Evolutionary conservation across 2,888 invertebrate genomes (phyloP), one percentile per base, ranked within the genome.

Genomic region (Caenorhabditis sp.): DNA sequence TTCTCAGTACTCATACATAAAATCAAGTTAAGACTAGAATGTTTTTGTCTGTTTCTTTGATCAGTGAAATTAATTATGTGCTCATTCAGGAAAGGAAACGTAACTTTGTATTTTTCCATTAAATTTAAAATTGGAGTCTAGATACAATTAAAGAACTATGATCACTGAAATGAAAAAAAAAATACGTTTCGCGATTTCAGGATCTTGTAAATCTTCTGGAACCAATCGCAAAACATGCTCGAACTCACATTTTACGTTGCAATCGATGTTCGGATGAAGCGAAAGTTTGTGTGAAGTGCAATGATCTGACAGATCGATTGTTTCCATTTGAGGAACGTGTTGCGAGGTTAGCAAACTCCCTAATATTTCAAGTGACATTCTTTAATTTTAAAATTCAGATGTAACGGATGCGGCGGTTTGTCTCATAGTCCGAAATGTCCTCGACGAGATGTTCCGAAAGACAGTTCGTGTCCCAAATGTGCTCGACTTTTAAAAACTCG

Each of bases 241-340:
- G 67, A 21, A 62, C 58, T 36, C 75, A 75, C 49, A 75, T 75
- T 31, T 54, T 70, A n/a, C 23, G 59, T 31, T 75, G 80, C 31
- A 58, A 81, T 62, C 17, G 63, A 5, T 84, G 84, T 56, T 70
- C 67, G 1, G 61, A 74, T 25, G 70, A 76, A 43, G 83, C 73
- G 1, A 80, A 78, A 20, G 67, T 83, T 17, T 84, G 84, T 61
- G 77, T 80, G 38, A 53, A 77, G 20, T 84, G 84, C 66, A 74
- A 77, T 31, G 67, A 81, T 49, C 61, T 73, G 59, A 68, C 74
- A 43, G 80, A 81, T 49, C 58, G 80, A 10, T 64, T 84, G 17
- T 84, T 84, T 59, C 79, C 81, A 12, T 84, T 84, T 70, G 82
- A 84, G 76, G 75, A 75, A 31, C 52, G 70, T 38, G 43, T 63